These are phyloP conservation scores for Lota lota DNA, from an alignment of 2,113 vertebrate genomes.

Conservation along the genomic window DNA sequence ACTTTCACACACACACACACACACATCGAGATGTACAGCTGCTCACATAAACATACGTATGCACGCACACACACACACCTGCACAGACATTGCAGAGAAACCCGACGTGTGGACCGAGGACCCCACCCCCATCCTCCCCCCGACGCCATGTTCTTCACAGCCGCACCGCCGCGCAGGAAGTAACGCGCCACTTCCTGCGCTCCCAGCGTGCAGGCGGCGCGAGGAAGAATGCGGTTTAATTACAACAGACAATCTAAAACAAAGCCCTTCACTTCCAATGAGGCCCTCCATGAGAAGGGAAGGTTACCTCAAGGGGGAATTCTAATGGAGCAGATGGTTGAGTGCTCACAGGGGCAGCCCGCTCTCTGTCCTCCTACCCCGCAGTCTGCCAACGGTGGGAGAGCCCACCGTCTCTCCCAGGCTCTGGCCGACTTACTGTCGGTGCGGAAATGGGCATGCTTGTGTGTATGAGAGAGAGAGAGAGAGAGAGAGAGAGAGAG, in stretches of 20 bases:
- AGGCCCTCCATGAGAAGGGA: slow-evolving; percentile 62
- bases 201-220: slow-evolving; percentile 47
- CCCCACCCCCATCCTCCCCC: too few species aligned
- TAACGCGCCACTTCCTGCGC: slow-evolving; percentile 29
- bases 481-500: neutral
- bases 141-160: neutral
- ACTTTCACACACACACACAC: neutral
- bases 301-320: slow-evolving; percentile 80
- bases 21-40: neutral
- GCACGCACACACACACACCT: neutral
- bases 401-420: slow-evolving; percentile 58
- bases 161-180: slow-evolving; percentile 6
- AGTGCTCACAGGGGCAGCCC: slow-evolving; percentile 68
- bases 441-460: neutral
- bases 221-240: slow-evolving; percentile 68
- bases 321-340: slow-evolving; percentile 79
- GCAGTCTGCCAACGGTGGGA: slow-evolving; percentile 62
- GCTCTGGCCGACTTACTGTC: neutral
- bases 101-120: too few species aligned
- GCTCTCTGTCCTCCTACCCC: slow-evolving; percentile 62
- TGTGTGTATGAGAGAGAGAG: neutral
- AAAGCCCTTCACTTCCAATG: slow-evolving; percentile 74
- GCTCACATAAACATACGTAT: neutral
- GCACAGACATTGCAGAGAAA: too few species aligned
- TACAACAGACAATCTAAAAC: slow-evolving; percentile 76